Evolutionary conservation across 2,797 vertebrate genomes (phyloP), one percentile per base, ranked within the genome.

Genomic region (Nannoperca obscura): DNA sequence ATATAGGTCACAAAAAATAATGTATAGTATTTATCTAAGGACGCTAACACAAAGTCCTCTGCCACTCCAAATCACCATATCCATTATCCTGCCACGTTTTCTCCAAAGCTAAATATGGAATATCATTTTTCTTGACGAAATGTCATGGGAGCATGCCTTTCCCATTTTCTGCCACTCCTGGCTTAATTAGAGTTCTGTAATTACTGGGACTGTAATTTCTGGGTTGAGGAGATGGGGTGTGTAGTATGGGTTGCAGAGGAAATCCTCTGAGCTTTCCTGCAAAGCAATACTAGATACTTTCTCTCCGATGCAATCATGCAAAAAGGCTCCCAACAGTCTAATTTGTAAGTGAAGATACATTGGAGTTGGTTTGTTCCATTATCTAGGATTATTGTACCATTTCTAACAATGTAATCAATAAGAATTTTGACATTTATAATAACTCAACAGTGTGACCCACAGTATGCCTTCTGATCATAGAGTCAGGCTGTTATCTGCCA

Each of bases 141-240:
- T 93, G 87, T 93, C 93, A 91, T 81, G 92, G 92, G 90, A 93
- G 89, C 65, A 70, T 87, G 88, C 84, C 87, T 92, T 90, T 88
- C 81, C 81, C 82, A 85, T 89, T 92, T 80, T 86, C 86, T 86
- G 81, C 84, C 83, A 90, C 71, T 88, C 80, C 72, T 83, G 82
- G 67, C 84, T 94, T 94, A 95, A 95, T 95, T 95, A 93, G 87
- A 89, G 74, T 89, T 89, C 86, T 94, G 92, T 94, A 95, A 95
- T 95, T 95, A 94, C 92, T 87, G 82, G 83, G 77, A 91, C 87
- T 92, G 87, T 88, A 89, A 93, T 93, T 93, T 94, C 86, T 91
- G 89, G 88, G 89, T 88, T 91, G 90, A 92, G 77, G 84, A 84
- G 87, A 88, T 86, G 76, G 84, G 63, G 84, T 89, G 87, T 88